phyloP scores from a whole-genome alignment of 2,113 vertebrate genomes.

The Mola mola region DNA sequence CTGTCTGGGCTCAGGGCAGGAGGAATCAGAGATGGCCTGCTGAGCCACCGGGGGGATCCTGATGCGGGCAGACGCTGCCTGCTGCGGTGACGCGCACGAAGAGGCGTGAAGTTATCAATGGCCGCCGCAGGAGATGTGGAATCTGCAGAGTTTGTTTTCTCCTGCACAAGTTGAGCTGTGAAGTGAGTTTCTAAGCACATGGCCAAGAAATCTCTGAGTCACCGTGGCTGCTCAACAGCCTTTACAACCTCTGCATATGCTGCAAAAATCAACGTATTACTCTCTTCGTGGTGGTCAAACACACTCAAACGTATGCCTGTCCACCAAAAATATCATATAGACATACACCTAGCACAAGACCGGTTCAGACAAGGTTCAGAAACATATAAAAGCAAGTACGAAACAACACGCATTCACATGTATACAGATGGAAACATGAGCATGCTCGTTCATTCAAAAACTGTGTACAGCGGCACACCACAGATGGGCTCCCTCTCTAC shows the following conservation, averaged over 20 bases:
- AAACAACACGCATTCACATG: too few relatives aligned
- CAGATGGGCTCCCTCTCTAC: constrained; percentile 44
- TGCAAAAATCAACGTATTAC: too few relatives aligned
- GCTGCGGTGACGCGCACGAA: constrained; percentile 31
- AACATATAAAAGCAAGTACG: too few relatives aligned
- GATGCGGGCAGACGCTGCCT: constrained; percentile 53
- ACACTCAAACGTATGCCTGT: background rate
- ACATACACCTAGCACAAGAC: too few relatives aligned
- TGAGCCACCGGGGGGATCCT: constrained; percentile 30
- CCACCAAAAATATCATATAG: background rate
- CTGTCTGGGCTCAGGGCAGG: constrained; percentile 45
- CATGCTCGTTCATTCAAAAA: too few relatives aligned
- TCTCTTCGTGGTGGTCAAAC: background rate
- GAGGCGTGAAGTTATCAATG: constrained; percentile 25
- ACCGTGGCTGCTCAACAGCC: constrained; percentile 20
- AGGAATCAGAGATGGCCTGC: constrained; percentile 40
- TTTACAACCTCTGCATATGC: background rate
- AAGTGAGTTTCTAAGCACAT: constrained; percentile 14
- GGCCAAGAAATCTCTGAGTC: constrained; percentile 41
- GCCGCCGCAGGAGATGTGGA: background rate
- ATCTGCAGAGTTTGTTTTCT: constrained; percentile 24
- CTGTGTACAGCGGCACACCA: constrained; percentile 21
- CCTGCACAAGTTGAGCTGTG: constrained; percentile 2
- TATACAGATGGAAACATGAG: too few relatives aligned
- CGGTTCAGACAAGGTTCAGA: too few relatives aligned